phyloP scores from a whole-genome alignment of 2,113 vertebrate species.

The Pleuronectes platessa region DNA sequence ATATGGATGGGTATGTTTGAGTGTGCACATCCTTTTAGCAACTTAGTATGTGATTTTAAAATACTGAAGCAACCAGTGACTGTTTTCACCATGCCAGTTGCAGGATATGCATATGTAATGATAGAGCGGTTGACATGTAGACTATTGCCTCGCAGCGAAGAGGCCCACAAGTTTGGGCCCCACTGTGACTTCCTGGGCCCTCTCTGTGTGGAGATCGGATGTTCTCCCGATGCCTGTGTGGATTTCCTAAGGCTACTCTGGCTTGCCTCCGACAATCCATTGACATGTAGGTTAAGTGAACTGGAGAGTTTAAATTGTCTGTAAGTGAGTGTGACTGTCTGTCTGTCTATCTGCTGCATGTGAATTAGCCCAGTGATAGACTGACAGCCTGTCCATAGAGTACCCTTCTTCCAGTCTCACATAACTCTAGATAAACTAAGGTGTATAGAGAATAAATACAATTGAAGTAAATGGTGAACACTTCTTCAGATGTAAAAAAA shows the following conservation, averaged over 20 bases:
- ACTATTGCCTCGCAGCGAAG: neutral
- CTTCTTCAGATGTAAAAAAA: too few species aligned
- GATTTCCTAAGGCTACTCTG: neutral
- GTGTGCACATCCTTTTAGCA: neutral
- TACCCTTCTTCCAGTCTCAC: neutral
- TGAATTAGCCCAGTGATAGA: neutral
- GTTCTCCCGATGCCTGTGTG: neutral
- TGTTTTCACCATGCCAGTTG: neutral
- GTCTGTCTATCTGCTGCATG: neutral
- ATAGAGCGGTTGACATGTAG: neutral
- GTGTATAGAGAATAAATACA: neutral
- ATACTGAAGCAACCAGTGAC: neutral
- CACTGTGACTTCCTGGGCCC: neutral
- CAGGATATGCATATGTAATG: neutral
- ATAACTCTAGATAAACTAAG: neutral
- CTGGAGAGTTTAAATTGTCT: constrained; percentile 1
- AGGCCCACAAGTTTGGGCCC: neutral
- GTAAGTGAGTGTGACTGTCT: constrained; percentile 2
- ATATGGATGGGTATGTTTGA: neutral
- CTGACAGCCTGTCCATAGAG: constrained; percentile 1
- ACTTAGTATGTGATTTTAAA: neutral
- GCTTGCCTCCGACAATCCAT: neutral
- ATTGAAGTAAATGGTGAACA: too few species aligned
- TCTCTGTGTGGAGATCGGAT: neutral
- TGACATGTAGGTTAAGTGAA: neutral